Base-by-base conservation (phyloP, 1,140 invertebrate genomes). In the Hirudo medicinalis region DNA sequence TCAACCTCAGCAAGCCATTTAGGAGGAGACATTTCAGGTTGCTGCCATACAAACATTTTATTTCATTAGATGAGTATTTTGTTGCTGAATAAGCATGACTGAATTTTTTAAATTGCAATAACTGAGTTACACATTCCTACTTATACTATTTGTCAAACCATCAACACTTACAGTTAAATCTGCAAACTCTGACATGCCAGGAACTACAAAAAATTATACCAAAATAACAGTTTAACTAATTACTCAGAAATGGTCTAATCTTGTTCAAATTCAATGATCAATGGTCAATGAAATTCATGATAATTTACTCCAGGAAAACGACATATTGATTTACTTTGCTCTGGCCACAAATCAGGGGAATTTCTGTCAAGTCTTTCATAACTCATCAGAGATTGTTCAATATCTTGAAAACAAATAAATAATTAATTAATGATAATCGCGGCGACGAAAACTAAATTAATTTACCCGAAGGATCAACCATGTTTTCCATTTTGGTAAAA, bases 281-380 rank as follows among this genome's bases (percentile, higher is more conserved):
- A 49, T 49, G 43, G n/a, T 17, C 15, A 49, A 5, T 11, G 13
- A 49, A 49, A 49, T 11, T 17, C 43, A 13, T 49, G 43, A 36
- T 6, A 36, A 36, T 36, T 36, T 36, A 36, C 32, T 36, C 32
- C 6, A 36, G 2, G 43, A 49, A 49, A 49, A 49, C 32, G 32
- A 49, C 40, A 15, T 5, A 49, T 15, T 49, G 43, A 15, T 49
- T 49, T 49, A 93, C 91, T 90, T 85, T 90, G 89, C 83, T 94
- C 91, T 60, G 92, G 92, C 92, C 92, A 96, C 77, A 94, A 80
- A 78, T 94, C 91, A 20, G 92, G 92, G 2, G 92, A 94, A 15
- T 90, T 87, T 78, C 92, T 84, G 81, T 94, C 91, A 73, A 96
- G 82, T 78, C 90, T 92, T 84, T 95, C 92, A 78, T 89, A 68